Conservation (phyloP, 2,888 invertebrate genomes). For the Sarcophaga carnaria region DNA sequence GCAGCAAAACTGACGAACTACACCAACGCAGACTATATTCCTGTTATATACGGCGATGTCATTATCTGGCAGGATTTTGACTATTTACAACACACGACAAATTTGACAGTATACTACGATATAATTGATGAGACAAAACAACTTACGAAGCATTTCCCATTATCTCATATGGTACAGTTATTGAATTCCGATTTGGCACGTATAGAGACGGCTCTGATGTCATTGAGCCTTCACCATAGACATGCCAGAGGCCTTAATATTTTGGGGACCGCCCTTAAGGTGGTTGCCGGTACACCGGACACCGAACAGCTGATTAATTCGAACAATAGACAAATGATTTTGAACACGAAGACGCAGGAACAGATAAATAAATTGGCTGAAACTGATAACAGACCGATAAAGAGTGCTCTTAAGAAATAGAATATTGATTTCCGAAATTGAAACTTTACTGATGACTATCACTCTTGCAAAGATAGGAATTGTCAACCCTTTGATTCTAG, state of each 20-base stretch:
- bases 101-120: not conserved
- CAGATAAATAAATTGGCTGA: constrained; percentile 58
- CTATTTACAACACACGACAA: constrained; percentile 1
- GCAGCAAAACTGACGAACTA: constrained; percentile 24
- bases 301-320: constrained; percentile 40
- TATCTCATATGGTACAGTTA: constrained; percentile 35
- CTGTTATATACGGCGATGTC: constrained; percentile 11
- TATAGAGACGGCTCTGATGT: constrained; percentile 16
- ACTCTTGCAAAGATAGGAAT: constrained; percentile 59
- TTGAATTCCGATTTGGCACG: constrained; percentile 23
- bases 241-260: constrained; percentile 35
- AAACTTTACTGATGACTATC: constrained; percentile 53
- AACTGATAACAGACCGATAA: constrained; percentile 50
- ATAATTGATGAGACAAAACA: not conserved
- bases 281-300: constrained; percentile 36
- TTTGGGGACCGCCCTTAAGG: constrained; percentile 31
- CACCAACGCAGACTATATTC: constrained; percentile 21
- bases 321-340: constrained; percentile 43
- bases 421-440: constrained; percentile 63
- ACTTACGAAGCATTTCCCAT: constrained; percentile 24
- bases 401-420: constrained; percentile 58
- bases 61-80: constrained; percentile 21
- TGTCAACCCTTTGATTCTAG: constrained; percentile 59
- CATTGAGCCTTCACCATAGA: constrained; percentile 29
- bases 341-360: constrained; percentile 53